Percentiles rank a stretch among this genome's conserved stretches.
phyloP scores from a whole-genome alignment of 2,888 invertebrate genomes.

The Tachina grossa region DNA sequence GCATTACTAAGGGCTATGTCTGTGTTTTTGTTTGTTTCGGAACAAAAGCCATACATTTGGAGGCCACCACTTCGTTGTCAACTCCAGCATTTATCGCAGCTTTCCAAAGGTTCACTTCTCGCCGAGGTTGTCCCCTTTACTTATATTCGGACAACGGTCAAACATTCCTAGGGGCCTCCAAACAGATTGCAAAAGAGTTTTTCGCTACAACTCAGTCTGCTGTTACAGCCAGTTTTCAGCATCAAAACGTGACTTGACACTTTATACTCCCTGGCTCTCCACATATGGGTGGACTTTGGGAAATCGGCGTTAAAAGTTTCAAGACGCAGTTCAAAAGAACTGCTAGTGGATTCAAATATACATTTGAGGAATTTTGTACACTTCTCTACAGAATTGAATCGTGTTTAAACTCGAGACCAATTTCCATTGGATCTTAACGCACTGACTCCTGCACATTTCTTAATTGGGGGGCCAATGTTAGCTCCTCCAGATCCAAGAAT shows the following conservation, averaged over 20 bases:
- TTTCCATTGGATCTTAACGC: neutral
- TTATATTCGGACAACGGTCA: neutral
- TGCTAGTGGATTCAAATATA: neutral
- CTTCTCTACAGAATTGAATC: slow-evolving; percentile 1
- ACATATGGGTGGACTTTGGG: neutral
- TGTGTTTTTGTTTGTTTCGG: neutral
- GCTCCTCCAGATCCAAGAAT: too few relatives aligned
- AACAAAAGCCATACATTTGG: too few relatives aligned
- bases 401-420: slow-evolving; percentile 2
- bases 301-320: too few relatives aligned
- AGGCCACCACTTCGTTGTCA: neutral
- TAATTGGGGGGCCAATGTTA: too few relatives aligned
- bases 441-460: neutral
- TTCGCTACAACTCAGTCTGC: neutral
- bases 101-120: neutral
- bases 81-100: neutral
- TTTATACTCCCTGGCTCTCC: slow-evolving; percentile 8
- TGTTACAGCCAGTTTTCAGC: neutral
- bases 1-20: slow-evolving; percentile 9
- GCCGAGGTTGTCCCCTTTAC: neutral
- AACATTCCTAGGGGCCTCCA: slow-evolving; percentile 8
- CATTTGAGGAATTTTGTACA: neutral
- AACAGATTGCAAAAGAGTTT: neutral
- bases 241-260: slow-evolving; percentile 14
- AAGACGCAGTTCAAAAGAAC: neutral